phyloP scores from a whole-genome alignment of 2,113 vertebrate species.

The Ictidomys tridecemlineatus region DNA sequence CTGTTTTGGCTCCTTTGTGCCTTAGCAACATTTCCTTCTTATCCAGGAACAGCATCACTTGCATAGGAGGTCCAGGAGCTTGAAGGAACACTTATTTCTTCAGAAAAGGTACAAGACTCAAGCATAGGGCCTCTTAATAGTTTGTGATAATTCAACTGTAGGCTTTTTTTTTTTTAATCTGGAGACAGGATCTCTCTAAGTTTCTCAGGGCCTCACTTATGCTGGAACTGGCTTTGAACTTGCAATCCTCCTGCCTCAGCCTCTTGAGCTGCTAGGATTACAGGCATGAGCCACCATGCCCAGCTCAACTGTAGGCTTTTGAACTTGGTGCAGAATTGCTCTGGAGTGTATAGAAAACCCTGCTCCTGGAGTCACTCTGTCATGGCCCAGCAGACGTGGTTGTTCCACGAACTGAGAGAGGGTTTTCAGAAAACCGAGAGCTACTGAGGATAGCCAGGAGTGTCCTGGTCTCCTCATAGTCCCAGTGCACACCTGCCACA shows the following conservation, averaged over 20 bases:
- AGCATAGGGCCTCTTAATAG: not conserved
- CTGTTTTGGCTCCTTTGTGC: too few relatives aligned
- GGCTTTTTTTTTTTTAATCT: not conserved
- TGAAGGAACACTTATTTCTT: not conserved
- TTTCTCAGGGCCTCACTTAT: too few relatives aligned
- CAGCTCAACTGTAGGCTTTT: not conserved
- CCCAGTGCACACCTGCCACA: too few relatives aligned
- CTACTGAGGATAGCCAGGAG: too few relatives aligned
- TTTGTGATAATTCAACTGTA: not conserved
- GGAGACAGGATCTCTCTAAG: too few relatives aligned
- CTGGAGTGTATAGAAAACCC: not conserved
- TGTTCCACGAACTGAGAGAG: not conserved
- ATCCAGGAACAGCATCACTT: too few relatives aligned
- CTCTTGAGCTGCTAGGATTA: too few relatives aligned
- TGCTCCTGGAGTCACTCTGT: not conserved
- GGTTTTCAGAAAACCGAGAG: too few relatives aligned
- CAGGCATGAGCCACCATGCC: too few relatives aligned
- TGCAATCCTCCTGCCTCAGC: too few relatives aligned
- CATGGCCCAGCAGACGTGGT: not conserved
- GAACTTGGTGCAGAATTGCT: not conserved
- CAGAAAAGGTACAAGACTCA: not conserved
- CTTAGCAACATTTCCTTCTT: not conserved
- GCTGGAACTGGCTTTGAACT: too few relatives aligned
- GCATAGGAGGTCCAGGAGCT: not conserved
- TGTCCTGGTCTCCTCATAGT: too few relatives aligned